Conservation (phyloP, 2,113 vertebrate species). For the Otis tarda region DNA sequence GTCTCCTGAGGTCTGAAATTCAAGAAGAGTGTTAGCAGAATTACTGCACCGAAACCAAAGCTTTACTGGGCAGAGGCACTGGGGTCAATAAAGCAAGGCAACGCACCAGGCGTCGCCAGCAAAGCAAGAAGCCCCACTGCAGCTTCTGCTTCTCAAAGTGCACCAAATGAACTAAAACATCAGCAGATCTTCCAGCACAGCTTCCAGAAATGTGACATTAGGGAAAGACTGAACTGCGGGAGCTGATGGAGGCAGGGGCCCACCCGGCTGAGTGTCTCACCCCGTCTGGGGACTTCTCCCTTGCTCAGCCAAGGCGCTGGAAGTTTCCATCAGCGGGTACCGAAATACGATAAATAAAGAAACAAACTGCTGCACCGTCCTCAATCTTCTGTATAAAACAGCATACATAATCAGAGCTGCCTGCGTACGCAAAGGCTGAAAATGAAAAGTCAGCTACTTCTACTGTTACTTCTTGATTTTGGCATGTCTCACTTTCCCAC, state of each 20-base stretch:
- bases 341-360: not conserved
- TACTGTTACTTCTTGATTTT: not conserved
- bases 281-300: not conserved
- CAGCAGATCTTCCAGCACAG: not conserved
- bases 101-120: fast-evolving
- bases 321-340: not conserved
- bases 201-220: not conserved
- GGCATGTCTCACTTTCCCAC: conserved; percentile 6
- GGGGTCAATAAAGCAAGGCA: not conserved
- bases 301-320: not conserved
- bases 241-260: not conserved
- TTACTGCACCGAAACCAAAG: fast-evolving
- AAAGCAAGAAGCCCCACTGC: not conserved
- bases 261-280: not conserved
- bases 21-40: not conserved
- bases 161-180: not conserved
- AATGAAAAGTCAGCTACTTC: conserved; percentile 43
- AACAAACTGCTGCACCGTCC: not conserved
- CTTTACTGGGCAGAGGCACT: not conserved
- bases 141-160: not conserved
- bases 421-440: not conserved
- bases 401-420: not conserved
- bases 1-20: not conserved
- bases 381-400: not conserved
- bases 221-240: not conserved